A percentile compares a stretch with the other conserved stretches of the same genome.
phyloP scores from a whole-genome alignment of 2,888 invertebrate genomes.

The Anagyrus pseudococci region DNA sequence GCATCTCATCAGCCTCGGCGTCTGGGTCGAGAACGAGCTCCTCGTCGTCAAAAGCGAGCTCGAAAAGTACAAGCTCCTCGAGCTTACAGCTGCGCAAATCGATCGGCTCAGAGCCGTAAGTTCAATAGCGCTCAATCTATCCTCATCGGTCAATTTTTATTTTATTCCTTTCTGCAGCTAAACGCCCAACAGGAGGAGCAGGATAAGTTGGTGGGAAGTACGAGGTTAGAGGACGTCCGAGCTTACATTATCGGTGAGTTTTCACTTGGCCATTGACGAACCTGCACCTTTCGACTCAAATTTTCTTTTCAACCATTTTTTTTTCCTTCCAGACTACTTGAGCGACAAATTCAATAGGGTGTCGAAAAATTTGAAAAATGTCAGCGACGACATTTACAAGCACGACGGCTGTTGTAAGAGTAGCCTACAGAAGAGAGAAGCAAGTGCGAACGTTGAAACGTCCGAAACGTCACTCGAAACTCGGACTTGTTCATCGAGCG shows the following conservation, averaged over 20 bases:
- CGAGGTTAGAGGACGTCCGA: background rate
- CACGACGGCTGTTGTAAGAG: no score
- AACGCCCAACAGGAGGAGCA: background rate
- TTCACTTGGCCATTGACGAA: no score
- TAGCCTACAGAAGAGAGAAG: no score
- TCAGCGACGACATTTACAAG: no score
- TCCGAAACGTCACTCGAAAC: no score
- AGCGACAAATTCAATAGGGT: background rate
- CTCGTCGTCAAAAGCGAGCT: conserved; percentile 44
- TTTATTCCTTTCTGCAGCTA: background rate
- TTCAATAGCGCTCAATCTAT: background rate
- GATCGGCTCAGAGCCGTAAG: conserved; percentile 40
- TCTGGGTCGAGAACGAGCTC: conserved; percentile 48
- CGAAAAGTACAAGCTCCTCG: conserved; percentile 47
- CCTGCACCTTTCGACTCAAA: no score
- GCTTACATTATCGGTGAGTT: background rate
- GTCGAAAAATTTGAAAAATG: background rate
- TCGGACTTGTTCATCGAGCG: conserved; percentile 33
- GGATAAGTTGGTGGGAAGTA: background rate
- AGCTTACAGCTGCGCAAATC: conserved; percentile 49
- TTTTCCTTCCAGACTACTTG: background rate
- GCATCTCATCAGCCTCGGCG: conserved; percentile 48
- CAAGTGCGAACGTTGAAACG: no score
- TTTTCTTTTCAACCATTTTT: no score
- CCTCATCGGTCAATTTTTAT: background rate